These are phyloP conservation scores for Cenopis cana DNA, from an alignment of 2,888 invertebrate species.

Conservation along the genomic window DNA sequence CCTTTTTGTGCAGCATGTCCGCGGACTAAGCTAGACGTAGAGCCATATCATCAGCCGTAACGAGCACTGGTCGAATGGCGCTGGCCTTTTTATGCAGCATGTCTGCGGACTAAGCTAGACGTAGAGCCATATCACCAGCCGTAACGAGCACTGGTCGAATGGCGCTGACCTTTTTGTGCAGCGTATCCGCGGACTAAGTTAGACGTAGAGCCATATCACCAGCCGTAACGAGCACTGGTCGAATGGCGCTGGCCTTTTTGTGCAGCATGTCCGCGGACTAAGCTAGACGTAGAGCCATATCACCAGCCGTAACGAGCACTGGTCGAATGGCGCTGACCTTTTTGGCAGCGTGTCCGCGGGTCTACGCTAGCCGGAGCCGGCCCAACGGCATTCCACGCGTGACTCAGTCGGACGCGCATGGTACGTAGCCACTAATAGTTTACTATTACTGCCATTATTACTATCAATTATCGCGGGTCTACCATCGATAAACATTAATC, in stretches of 20 bases:
- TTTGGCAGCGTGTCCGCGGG: conserved; percentile 22
- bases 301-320: neutral
- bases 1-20: too few species aligned
- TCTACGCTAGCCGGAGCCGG: conserved; percentile 39
- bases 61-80: too few species aligned
- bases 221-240: too few species aligned
- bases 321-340: neutral
- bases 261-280: too few species aligned
- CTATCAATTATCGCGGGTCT: conserved; percentile 10
- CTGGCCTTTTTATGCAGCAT: too few species aligned
- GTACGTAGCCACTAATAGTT: conserved; percentile 46
- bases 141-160: too few species aligned
- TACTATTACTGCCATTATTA: conserved; percentile 6
- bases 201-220: neutral
- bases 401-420: conserved; percentile 59
- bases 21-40: neutral
- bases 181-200: neutral
- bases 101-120: neutral
- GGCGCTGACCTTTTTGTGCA: too few species aligned
- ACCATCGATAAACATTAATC: conserved; percentile 2
- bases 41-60: neutral
- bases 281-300: neutral
- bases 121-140: neutral
- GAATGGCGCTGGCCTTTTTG: too few species aligned
- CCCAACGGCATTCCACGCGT: conserved; percentile 69